These are phyloP conservation scores for Pterostichus niger DNA, from an alignment of 2,888 invertebrate genomes.

Conservation along the genomic window DNA sequence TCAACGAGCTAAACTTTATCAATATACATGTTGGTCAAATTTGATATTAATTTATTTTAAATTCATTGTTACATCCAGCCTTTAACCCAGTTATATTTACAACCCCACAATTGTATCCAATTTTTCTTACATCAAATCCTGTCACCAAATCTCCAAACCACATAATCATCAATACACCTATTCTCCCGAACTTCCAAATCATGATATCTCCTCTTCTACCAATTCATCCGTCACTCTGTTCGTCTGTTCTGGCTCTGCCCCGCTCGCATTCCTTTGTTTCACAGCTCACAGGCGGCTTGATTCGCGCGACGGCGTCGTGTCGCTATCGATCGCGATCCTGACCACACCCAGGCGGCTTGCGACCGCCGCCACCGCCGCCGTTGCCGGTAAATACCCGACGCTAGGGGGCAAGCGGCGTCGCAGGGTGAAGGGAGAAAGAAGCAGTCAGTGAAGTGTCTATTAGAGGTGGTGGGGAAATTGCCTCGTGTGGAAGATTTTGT, in stretches of 20 bases:
- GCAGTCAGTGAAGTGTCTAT: conserved; percentile 11
- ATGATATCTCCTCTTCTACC: not conserved
- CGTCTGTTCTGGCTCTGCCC: too few species aligned
- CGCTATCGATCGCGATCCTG: conserved; percentile 51
- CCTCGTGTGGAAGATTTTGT: conserved; percentile 1
- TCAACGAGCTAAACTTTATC: too few species aligned
- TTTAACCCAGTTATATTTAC: too few species aligned
- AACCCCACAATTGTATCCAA: too few species aligned
- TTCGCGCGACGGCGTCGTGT: conserved; percentile 12
- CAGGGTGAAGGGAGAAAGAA: not conserved
- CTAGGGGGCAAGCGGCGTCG: too few species aligned
- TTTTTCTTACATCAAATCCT: too few species aligned
- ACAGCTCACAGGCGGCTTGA: not conserved
- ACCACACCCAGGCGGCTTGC: conserved; percentile 49
- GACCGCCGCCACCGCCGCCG: conserved; percentile 37
- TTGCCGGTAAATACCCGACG: conserved; percentile 34
- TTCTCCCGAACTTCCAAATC: not conserved
- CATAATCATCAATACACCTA: too few species aligned
- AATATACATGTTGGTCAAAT: too few species aligned
- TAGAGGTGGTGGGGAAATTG: not conserved
- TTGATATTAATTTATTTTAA: too few species aligned
- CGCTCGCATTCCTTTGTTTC: conserved; percentile 17
- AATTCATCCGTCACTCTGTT: not conserved
- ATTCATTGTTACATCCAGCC: too few species aligned
- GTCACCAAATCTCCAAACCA: too few species aligned